Evolutionary conservation across 2,797 vertebrate genomes (phyloP), one percentile per base, ranked within the genome.

Genomic region (Salmo trutta): DNA sequence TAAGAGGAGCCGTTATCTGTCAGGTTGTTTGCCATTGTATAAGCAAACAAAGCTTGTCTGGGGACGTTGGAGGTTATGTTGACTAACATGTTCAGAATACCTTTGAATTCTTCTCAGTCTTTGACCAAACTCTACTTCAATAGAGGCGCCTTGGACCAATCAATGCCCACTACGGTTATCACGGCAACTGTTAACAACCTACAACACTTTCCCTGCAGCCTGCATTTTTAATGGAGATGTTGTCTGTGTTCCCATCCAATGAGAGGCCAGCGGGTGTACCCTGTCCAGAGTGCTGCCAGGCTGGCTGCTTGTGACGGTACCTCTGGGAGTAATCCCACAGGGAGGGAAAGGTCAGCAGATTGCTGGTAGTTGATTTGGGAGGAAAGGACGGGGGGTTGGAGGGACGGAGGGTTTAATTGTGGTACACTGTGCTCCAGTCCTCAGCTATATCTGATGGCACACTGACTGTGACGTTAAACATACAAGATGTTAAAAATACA

Each of bases 341-440:
- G 41, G 69, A 47, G 62, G 75, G 33, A 80, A 78, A 75, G 75
- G 77, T 84, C 74, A 76, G 6, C 6, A 19, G 16, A 36, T 19
- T 3, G 27, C 52, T 54, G 64, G 75, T 4, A 15, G 70, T 12
- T 52, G 47, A 71, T 52, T 71, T 41, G 7, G 69, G 19, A 21
- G n/a, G 41, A 21, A 71, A 12, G 24, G 75, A 56, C 53, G 31
- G 51, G 53, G 66, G 10, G 41, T 12, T 47, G 10, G 41, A 12
- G 41, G 12, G 41, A 47, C 10, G 10, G 41, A 47, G 41, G 41
- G 41, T 47, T 47, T 47, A 12, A 47, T 10, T 47, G 41, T 47
- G 51, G 66, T 56, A 56, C 29, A 7, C 1, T 47, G 41, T 68
- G n/a, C 5, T 14, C 7, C 33, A 16, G 54, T 66, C 33, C 54